Percentiles rank a stretch among this genome's conserved stretches.
phyloP scores from a whole-genome alignment of 1,140 invertebrate species.

The Anastrepha obliqua region DNA sequence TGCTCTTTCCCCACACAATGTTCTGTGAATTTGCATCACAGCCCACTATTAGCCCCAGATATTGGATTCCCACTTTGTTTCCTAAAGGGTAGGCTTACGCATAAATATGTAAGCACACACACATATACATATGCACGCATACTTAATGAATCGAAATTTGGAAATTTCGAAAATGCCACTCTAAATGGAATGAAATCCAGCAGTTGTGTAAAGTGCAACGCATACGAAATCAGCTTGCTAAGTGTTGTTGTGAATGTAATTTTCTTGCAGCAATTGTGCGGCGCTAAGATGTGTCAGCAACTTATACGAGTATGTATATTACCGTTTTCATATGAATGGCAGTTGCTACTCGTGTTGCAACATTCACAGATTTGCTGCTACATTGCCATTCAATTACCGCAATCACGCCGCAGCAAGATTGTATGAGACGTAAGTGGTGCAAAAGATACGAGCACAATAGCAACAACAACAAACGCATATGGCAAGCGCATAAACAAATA shows the following conservation, averaged over 20 bases:
- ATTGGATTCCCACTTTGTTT: background rate
- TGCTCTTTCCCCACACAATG: too few species aligned
- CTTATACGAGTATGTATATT: background rate
- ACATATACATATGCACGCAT: background rate
- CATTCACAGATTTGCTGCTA: constrained; percentile 35
- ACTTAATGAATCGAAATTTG: constrained; percentile 21
- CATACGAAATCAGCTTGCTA: constrained; percentile 5
- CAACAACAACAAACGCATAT: background rate
- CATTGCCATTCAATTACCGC: constrained; percentile 42
- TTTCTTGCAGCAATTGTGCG: background rate
- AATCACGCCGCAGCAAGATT: background rate
- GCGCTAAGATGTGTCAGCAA: constrained; percentile 3
- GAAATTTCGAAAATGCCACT: constrained; percentile 16
- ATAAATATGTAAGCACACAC: background rate
- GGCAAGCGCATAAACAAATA: constrained; percentile 40
- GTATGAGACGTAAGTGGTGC: background rate
- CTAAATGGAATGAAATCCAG: background rate
- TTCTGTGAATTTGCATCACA: too few species aligned
- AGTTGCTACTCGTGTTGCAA: background rate
- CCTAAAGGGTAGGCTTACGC: background rate
- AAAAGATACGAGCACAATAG: background rate
- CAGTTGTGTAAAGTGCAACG: constrained; percentile 19
- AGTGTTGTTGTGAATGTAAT: constrained; percentile 16
- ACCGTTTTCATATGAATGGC: background rate
- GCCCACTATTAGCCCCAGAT: too few species aligned